A percentile compares a stretch with the other conserved stretches of the same genome.
Conservation (phyloP, 2,797 vertebrate genomes). For the Pampus argenteus region DNA sequence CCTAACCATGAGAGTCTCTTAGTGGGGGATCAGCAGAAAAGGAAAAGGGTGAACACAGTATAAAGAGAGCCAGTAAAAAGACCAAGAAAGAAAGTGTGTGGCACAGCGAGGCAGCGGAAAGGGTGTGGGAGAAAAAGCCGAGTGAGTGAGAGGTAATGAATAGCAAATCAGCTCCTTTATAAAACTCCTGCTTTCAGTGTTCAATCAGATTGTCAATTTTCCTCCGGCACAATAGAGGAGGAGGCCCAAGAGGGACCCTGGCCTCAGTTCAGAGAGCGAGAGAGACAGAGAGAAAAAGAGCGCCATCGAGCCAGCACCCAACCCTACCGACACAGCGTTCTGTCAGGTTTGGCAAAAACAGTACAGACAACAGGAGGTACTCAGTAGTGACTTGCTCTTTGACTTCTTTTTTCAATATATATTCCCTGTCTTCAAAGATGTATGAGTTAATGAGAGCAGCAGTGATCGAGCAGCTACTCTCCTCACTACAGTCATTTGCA, state of each 20-base stretch:
- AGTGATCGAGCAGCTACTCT: conserved; percentile 29
- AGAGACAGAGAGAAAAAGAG: conserved; percentile 4
- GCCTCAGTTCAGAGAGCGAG: conserved; percentile 67
- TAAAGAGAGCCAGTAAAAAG: conserved; percentile 59
- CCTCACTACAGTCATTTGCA: conserved; percentile 54
- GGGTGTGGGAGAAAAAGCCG: conserved; percentile 60
- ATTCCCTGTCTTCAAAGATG: conserved; percentile 45
- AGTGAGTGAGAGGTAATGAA: conserved; percentile 80
- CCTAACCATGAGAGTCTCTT: conserved; percentile 55
- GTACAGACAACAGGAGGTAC: conserved; percentile 62
- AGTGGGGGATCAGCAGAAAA: conserved; percentile 40
- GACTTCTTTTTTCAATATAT: conserved; percentile 38
- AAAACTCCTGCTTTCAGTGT: conserved; percentile 82
- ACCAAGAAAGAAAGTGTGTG: conserved; percentile 64
- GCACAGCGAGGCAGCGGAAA: conserved; percentile 57
- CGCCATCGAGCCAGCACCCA: conserved; percentile 39
- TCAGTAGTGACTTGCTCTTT: conserved; percentile 64
- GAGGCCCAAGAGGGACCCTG: conserved; percentile 72
- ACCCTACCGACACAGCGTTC: conserved; percentile 46
- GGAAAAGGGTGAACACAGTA: conserved; percentile 49
- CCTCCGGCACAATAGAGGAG: conserved; percentile 78
- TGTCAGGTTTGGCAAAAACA: conserved; percentile 70
- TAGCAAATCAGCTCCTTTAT: conserved; percentile 85
- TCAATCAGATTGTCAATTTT: conserved; percentile 87
- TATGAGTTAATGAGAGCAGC: conserved; percentile 53